phyloP scores from a whole-genome alignment of 2,113 vertebrate species.

The Trochalopteron elliotii region DNA sequence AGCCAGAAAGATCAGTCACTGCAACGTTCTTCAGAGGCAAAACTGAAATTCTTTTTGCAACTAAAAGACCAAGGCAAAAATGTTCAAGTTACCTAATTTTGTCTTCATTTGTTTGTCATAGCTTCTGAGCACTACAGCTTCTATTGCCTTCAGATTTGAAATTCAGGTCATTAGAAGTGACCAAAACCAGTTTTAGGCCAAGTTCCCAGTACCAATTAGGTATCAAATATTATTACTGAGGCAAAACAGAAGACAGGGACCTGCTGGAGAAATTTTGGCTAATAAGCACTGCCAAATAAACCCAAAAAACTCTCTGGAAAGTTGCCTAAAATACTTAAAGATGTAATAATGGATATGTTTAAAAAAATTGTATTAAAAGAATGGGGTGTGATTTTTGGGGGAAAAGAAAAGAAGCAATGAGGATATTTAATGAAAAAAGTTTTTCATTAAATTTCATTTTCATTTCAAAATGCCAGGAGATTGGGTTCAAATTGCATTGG shows the following conservation, averaged over 20 bases:
- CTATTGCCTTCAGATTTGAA: background rate
- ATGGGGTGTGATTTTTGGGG: rapidly evolving
- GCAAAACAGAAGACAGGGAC: background rate
- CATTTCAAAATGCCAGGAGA: background rate
- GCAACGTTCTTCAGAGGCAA: background rate
- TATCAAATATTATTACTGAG: background rate
- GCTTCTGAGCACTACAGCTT: background rate
- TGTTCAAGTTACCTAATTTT: background rate
- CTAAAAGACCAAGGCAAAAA: background rate
- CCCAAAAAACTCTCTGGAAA: background rate
- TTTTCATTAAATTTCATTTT: too few relatives aligned
- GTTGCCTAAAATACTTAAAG: background rate
- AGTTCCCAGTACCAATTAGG: background rate
- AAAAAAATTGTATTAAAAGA: background rate
- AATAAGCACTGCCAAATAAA: background rate
- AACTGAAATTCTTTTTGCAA: background rate
- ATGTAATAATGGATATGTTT: background rate
- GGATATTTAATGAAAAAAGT: background rate
- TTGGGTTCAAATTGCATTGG: background rate
- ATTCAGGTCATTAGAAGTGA: background rate
- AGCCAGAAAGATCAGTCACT: background rate
- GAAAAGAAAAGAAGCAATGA: background rate
- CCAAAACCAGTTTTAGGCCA: background rate
- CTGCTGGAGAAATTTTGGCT: background rate
- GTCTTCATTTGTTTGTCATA: background rate